These are phyloP conservation scores for Cricetomys ansorgei DNA, from an alignment of 2,113 vertebrate species.

Conservation along the genomic window DNA sequence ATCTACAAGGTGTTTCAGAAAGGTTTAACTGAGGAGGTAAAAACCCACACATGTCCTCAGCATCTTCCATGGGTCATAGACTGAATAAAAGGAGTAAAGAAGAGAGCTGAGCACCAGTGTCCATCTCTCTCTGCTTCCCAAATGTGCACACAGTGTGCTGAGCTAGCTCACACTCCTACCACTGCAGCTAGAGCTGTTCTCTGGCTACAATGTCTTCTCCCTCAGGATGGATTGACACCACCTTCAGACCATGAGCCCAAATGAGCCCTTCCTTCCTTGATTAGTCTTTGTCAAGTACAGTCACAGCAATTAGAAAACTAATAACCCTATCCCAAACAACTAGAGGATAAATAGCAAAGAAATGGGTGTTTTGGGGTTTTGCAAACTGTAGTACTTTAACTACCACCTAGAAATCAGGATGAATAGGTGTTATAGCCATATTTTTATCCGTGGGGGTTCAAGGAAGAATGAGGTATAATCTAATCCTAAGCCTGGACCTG, in stretches of 20 bases:
- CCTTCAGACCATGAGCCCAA: neutral
- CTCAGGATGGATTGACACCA: accelerated
- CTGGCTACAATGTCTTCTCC: neutral
- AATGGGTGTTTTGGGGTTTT: neutral
- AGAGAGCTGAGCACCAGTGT: neutral
- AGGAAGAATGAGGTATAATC: too few relatives aligned
- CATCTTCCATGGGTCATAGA: neutral
- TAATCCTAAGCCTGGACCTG: too few relatives aligned
- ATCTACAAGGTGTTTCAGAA: neutral
- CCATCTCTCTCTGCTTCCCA: neutral
- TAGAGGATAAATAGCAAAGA: neutral
- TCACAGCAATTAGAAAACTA: neutral
- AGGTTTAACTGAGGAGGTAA: neutral
- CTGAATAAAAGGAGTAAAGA: neutral
- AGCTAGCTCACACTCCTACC: neutral
- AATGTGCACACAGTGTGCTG: too few relatives aligned
- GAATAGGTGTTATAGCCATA: too few relatives aligned
- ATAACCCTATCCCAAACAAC: neutral
- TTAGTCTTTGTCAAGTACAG: neutral
- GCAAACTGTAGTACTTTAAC: neutral
- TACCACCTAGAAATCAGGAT: neutral
- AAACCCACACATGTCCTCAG: neutral
- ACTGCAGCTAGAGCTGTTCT: too few relatives aligned
- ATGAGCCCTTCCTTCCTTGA: neutral
- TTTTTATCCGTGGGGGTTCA: too few relatives aligned